Evolutionary conservation across 1,140 invertebrate species (phyloP).

Genomic region (Halictus rubicundus): DNA sequence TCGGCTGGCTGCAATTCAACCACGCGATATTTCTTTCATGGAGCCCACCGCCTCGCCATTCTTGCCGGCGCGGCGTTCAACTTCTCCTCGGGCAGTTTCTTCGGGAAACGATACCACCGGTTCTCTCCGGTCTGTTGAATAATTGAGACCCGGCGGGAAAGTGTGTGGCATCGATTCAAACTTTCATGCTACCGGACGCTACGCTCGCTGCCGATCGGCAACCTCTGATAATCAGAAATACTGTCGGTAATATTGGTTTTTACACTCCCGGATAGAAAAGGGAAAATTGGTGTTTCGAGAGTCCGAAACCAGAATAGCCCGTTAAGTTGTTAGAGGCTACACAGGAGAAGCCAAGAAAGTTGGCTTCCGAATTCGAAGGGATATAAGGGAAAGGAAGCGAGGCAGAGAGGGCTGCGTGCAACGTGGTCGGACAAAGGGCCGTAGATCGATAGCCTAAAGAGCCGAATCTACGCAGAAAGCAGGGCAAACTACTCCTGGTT

Average conservation of each 20-base stretch:
- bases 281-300: too few species aligned
- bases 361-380: neutral
- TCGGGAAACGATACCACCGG: neutral
- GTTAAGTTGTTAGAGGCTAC: too few species aligned
- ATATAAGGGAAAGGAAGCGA: neutral
- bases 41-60: neutral
- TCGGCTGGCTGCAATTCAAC: neutral
- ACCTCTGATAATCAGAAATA: too few species aligned
- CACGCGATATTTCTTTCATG: conserved; percentile 36
- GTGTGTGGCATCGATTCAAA: neutral
- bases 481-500: conserved; percentile 40
- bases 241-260: too few species aligned
- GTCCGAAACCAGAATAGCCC: too few species aligned
- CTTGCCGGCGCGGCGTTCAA: conserved; percentile 5
- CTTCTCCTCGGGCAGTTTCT: neutral
- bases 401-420: conserved; percentile 15
- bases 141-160: neutral
- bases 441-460: conserved; percentile 48
- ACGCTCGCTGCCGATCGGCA: neutral
- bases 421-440: conserved; percentile 24
- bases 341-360: too few species aligned
- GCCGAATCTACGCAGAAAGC: conserved; percentile 44
- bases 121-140: neutral
- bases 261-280: too few species aligned
- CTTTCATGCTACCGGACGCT: too few species aligned